Evolutionary conservation across 2,113 vertebrate species (phyloP).

Genomic region (Siniperca chuatsi): DNA sequence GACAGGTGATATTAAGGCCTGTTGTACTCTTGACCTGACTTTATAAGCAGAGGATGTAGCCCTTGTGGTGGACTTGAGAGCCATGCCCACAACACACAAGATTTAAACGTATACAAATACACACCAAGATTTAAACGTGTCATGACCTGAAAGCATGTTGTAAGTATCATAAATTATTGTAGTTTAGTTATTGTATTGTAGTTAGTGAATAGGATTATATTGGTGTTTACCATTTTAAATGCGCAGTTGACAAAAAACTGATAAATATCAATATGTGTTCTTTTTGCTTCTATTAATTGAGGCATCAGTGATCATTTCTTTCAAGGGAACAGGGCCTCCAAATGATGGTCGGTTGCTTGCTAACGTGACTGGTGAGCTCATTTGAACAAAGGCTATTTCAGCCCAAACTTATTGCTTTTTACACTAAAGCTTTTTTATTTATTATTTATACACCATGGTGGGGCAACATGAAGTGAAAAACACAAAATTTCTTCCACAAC

Average conservation of each 20-base stretch:
- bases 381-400: neutral
- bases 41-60: neutral
- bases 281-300: constrained; percentile 8
- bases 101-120: neutral
- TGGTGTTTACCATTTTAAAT: neutral
- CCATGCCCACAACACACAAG: neutral
- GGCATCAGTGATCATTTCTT: neutral
- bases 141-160: neutral
- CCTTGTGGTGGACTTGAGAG: neutral
- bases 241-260: neutral
- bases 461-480: neutral
- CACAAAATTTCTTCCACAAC: neutral
- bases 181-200: neutral
- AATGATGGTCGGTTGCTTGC: neutral
- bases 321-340: neutral
- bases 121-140: neutral
- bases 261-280: neutral
- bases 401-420: neutral
- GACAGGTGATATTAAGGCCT: neutral
- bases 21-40: neutral
- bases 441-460: neutral
- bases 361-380: neutral
- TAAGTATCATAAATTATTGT: neutral
- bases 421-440: neutral
- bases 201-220: neutral